Percentiles rank a stretch among this genome's conserved stretches.
Conservation (phyloP, 1,140 invertebrate species). For the Melitaea cinxia region DNA sequence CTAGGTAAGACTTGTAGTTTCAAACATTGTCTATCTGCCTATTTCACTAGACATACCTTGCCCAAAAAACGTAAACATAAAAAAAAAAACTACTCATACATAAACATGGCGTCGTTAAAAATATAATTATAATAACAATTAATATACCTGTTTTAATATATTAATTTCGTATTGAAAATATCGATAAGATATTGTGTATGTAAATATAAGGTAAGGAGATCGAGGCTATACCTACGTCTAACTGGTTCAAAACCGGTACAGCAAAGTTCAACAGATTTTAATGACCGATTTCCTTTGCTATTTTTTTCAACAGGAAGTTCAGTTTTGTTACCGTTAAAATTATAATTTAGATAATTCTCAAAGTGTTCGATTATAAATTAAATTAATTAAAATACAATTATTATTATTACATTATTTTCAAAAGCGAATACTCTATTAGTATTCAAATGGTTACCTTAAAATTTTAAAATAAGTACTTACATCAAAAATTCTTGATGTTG, state of each 20-base stretch:
- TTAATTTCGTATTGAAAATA: slow-evolving; percentile 6
- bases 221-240: slow-evolving; percentile 14
- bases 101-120: too few relatives aligned
- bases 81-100: too few relatives aligned
- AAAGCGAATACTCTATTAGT: too few relatives aligned
- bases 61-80: too few relatives aligned
- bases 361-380: neutral
- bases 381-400: neutral
- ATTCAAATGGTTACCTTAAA: too few relatives aligned
- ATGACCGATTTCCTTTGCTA: slow-evolving; percentile 34
- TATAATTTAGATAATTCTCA: neutral
- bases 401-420: too few relatives aligned
- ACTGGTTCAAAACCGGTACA: slow-evolving; percentile 23
- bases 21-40: too few relatives aligned
- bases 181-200: slow-evolving; percentile 6
- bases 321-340: slow-evolving; percentile 12
- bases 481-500: too few relatives aligned
- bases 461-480: too few relatives aligned
- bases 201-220: slow-evolving; percentile 16
- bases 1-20: too few relatives aligned
- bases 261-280: slow-evolving; percentile 34
- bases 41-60: too few relatives aligned
- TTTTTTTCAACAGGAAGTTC: slow-evolving; percentile 27
- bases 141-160: neutral
- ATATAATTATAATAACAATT: too few relatives aligned